Evolutionary conservation across 2,797 vertebrate species (phyloP), one percentile per base, ranked within the genome.

Genomic region (Champsocephalus esox): DNA sequence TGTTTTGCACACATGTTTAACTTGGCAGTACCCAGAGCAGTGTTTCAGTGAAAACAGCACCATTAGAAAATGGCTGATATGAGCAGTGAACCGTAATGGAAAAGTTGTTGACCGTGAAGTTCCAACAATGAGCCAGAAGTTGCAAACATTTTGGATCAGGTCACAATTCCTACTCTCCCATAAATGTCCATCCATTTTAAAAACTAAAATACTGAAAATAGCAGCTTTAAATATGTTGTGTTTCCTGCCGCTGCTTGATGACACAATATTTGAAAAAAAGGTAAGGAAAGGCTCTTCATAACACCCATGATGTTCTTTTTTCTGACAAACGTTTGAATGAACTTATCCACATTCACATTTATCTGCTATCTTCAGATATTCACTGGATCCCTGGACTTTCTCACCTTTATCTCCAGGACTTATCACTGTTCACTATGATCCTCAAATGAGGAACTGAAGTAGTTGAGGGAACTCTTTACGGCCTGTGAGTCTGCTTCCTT

Each of bases 401-500:
- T 71, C 9, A 12, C 46, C 46, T 56, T 70, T 54, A 13, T 17
- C 44, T 51, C 45, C 17, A 14, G 9, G 11, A 51, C 38, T 34
- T 49, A 9, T 19, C 3, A 9, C 1, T 54, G 13, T 52, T 70
- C 21, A 34, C 45, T 76, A 57, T 3, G 38, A 51, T 50, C 16
- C 45, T 83, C 44, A 51, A 60, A 48, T 41, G 9, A 82, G 28
- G 24, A 63, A 12, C 34, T 50, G 60, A 69, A 66, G 60, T 34
- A 24, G n/a, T 28, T 9, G 5, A 55, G 50, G n/a, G 13, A 76
- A 64, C 45, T 32, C 44, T 32, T 76, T 52, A 52, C 54, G 65
- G 79, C 67, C 70, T 50, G 41, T 5, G 44, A 66, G 73, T 55
- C 66, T n/a, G n/a, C 70, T 68, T 78, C 70, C 62, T 46, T 68